phyloP scores from a whole-genome alignment of 2,797 vertebrate species.

The Phataginus tetradactyla region DNA sequence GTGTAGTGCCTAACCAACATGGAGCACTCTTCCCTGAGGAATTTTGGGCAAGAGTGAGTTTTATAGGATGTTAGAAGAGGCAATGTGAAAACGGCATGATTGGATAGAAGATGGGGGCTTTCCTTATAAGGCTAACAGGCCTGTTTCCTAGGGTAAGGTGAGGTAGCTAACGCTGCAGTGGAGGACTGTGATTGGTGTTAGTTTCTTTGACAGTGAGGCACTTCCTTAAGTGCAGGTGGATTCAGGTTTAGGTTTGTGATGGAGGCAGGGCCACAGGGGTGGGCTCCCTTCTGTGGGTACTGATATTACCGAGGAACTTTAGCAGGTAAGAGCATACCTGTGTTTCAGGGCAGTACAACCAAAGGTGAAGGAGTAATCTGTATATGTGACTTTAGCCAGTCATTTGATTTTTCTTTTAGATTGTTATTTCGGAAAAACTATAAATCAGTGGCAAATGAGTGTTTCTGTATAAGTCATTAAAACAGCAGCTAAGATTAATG shows the following conservation, averaged over 20 bases:
- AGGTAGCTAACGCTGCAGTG: background rate
- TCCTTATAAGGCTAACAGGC: background rate
- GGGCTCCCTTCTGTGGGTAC: background rate
- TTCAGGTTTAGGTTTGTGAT: background rate
- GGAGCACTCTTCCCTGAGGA: background rate
- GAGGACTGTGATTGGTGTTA: background rate
- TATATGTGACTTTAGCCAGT: background rate
- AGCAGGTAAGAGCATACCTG: background rate
- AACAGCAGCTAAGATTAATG: background rate
- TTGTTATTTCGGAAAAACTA: background rate
- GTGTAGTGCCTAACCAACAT: too few relatives aligned
- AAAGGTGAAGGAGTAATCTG: background rate
- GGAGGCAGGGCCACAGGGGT: background rate
- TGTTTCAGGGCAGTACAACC: background rate
- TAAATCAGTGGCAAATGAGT: background rate
- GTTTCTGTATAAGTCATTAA: background rate
- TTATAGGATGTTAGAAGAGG: background rate
- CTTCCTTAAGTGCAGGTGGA: background rate
- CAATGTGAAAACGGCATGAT: background rate
- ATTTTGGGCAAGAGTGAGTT: background rate
- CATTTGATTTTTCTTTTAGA: slow-evolving; percentile 2
- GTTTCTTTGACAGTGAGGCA: background rate
- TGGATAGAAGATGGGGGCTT: background rate
- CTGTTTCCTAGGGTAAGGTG: background rate
- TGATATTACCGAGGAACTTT: background rate